Conservation (phyloP, 2,113 vertebrate species). For the Paralichthys olivaceus region DNA sequence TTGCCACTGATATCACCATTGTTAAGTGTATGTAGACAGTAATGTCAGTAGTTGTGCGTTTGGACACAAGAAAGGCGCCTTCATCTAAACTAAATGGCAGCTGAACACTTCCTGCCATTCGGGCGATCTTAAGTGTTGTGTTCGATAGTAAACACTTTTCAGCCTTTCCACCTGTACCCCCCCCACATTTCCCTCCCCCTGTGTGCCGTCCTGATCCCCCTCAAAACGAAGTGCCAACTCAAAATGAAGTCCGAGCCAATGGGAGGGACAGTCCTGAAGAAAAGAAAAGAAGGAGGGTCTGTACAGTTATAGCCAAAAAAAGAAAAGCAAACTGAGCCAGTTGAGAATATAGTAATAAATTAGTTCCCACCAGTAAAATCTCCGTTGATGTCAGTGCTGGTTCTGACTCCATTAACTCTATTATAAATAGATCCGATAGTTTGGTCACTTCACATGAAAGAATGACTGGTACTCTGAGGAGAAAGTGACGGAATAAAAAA, state of each 20-base stretch:
- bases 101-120: conserved; percentile 55
- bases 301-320: conserved; percentile 16
- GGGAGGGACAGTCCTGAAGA: background rate
- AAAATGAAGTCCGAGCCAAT: conserved; percentile 4
- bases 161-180: conserved; percentile 1
- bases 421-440: conserved; percentile 40
- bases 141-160: conserved; percentile 44
- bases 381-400: conserved; percentile 52
- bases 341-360: conserved; percentile 41
- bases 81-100: conserved; percentile 42
- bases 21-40: conserved; percentile 50
- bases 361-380: conserved; percentile 44
- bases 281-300: background rate
- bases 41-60: conserved; percentile 36
- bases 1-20: conserved; percentile 54
- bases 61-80: conserved; percentile 31
- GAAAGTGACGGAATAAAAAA: background rate
- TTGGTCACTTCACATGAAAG: conserved; percentile 17
- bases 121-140: conserved; percentile 40
- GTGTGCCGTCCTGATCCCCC: conserved; percentile 46
- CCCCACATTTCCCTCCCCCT: background rate
- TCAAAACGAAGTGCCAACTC: conserved; percentile 48
- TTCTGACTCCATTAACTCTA: conserved; percentile 15
- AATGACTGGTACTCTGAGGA: background rate
- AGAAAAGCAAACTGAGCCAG: conserved; percentile 6